Evolutionary conservation across 2,113 vertebrate genomes (phyloP).

Genomic region (Chlamydotis undulata): DNA sequence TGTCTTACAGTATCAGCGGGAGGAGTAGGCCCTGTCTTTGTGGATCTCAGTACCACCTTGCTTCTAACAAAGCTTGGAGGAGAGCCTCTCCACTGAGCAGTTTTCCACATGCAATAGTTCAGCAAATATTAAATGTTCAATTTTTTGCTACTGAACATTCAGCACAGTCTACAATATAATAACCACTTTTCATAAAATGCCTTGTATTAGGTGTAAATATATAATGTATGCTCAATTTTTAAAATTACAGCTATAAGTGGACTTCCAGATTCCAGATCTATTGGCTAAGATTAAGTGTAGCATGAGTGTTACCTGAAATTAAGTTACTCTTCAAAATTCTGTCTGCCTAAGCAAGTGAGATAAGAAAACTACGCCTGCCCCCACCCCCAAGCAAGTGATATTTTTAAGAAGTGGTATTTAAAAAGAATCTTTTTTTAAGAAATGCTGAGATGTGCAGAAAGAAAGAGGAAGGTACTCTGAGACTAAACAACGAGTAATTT

Average conservation of each 20-base stretch:
- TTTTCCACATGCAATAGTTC: not conserved
- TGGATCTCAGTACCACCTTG: not conserved
- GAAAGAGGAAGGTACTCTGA: conserved; percentile 44
- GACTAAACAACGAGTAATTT: conserved; percentile 20
- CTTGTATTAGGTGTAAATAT: not conserved
- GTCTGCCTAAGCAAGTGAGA: not conserved
- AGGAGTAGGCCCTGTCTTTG: not conserved
- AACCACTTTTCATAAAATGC: not conserved
- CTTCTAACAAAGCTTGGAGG: not conserved
- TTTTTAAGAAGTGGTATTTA: conserved; percentile 21
- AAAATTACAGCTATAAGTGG: not conserved
- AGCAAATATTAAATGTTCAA: not conserved
- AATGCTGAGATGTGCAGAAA: conserved; percentile 12
- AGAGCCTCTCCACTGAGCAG: not conserved
- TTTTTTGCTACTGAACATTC: not conserved
- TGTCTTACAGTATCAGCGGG: not conserved
- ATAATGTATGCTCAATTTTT: not conserved
- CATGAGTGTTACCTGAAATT: not conserved
- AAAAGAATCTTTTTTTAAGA: not conserved
- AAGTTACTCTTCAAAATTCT: not conserved
- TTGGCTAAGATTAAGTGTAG: not conserved
- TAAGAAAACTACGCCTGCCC: not conserved
- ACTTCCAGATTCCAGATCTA: not conserved
- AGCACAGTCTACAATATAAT: not conserved
- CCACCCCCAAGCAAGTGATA: not conserved